Percentiles rank a stretch among this genome's conserved stretches.
Evolutionary conservation across 2,797 vertebrate species (phyloP).

Genomic region (Arrhamphus sclerolepis): DNA sequence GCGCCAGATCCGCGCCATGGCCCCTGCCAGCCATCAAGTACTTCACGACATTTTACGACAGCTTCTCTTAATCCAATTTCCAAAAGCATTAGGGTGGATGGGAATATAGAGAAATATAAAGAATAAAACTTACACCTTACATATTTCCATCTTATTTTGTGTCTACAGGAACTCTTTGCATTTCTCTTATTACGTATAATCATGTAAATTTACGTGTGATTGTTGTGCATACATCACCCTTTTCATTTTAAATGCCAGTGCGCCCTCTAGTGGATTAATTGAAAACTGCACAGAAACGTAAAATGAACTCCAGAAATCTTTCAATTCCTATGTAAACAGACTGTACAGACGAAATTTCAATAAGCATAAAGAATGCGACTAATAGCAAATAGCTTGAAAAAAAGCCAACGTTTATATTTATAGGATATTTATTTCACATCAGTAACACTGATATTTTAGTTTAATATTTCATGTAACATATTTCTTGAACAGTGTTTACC

Average conservation of each 20-base stretch:
- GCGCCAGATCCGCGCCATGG: slow-evolving; percentile 31
- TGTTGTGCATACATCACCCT: neutral
- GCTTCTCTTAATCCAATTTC: neutral
- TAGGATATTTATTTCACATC: no score
- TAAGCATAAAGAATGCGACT: no score
- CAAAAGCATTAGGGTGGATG: neutral
- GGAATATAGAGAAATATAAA: no score
- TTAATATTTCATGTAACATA: no score
- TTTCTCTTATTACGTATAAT: neutral
- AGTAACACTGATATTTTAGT: no score
- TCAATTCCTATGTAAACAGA: neutral
- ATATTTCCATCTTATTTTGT: neutral
- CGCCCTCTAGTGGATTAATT: slow-evolving; percentile 47
- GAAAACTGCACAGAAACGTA: neutral
- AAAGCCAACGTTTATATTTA: no score
- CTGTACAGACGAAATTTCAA: no score
- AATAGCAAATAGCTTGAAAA: no score
- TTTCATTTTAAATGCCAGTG: slow-evolving; percentile 20
- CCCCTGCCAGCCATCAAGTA: accelerated
- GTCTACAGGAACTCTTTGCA: neutral
- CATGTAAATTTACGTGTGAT: neutral
- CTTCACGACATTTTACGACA: slow-evolving; percentile 72
- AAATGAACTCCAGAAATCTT: no score
- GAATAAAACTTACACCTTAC: neutral
- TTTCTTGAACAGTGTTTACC: no score